These are phyloP conservation scores for Melanotaenia trifasciata DNA, from an alignment of 2,797 vertebrate species.

Conservation along the genomic window DNA sequence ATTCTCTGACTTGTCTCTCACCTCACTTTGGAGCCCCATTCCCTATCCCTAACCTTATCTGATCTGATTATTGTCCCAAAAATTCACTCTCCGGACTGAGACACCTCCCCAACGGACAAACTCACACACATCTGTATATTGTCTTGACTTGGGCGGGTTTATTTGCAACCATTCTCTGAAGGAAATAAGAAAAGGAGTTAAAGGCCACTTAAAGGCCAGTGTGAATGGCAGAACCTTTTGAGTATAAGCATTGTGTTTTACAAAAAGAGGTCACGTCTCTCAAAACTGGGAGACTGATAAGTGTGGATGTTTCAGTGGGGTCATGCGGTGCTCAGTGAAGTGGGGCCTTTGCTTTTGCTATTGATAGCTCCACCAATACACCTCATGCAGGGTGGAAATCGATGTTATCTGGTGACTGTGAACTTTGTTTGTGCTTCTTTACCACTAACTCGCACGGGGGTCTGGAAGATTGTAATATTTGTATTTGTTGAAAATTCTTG, in stretches of 20 bases:
- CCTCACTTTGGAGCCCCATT: slow-evolving; percentile 30
- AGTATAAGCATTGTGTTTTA: slow-evolving; percentile 60
- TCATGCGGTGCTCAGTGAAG: slow-evolving; percentile 52
- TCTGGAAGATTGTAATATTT: slow-evolving; percentile 10
- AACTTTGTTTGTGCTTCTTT: slow-evolving; percentile 32
- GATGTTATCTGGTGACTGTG: slow-evolving; percentile 56
- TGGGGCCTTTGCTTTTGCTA: slow-evolving; percentile 55
- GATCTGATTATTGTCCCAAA: slow-evolving; percentile 16
- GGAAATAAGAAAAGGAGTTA: slow-evolving; percentile 53
- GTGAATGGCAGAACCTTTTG: slow-evolving; percentile 71
- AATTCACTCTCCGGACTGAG: slow-evolving; percentile 3
- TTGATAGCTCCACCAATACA: slow-evolving; percentile 61
- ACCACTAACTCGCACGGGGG: slow-evolving; percentile 9
- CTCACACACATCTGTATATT: slow-evolving; percentile 2
- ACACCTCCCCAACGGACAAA: not conserved
- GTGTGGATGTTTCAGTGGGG: slow-evolving; percentile 55
- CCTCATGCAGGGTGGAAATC: slow-evolving; percentile 53
- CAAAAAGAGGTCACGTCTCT: slow-evolving; percentile 50
- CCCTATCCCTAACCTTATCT: slow-evolving; percentile 20
- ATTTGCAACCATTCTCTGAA: slow-evolving; percentile 46
- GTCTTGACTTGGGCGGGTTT: slow-evolving; percentile 1
- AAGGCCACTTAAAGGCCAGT: slow-evolving; percentile 77
- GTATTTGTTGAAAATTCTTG: slow-evolving; percentile 12
- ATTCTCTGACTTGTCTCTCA: slow-evolving; percentile 37
- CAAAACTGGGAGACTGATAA: slow-evolving; percentile 52